Conservation (phyloP, 2,113 vertebrate genomes). For the Mixornis gularis region DNA sequence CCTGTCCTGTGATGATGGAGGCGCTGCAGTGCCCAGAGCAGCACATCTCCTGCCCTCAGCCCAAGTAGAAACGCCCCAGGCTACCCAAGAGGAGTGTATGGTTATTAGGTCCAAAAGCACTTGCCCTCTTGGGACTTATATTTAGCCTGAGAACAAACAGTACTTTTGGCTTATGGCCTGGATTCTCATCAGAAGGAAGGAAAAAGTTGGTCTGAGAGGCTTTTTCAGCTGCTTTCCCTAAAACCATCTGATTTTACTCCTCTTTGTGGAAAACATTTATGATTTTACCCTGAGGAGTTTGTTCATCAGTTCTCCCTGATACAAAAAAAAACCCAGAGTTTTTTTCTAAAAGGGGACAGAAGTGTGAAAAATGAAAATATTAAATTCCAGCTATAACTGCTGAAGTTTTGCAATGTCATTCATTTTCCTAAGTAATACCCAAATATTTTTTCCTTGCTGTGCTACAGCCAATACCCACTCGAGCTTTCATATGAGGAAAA, state of each 20-base stretch:
- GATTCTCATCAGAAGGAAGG: background rate
- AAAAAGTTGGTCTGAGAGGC: background rate
- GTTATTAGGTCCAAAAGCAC: background rate
- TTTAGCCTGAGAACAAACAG: constrained; percentile 18
- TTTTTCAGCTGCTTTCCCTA: background rate
- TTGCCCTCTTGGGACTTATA: background rate
- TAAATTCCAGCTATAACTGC: constrained; percentile 32
- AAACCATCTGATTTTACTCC: background rate
- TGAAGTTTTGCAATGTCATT: constrained; percentile 29
- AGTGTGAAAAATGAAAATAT: background rate
- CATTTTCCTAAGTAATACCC: constrained; percentile 9
- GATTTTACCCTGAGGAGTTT: background rate
- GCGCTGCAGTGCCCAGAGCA: background rate
- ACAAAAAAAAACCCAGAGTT: fast-evolving
- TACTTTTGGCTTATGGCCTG: background rate
- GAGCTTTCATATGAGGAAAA: background rate
- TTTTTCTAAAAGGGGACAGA: background rate
- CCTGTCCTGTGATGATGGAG: background rate
- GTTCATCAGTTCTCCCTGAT: background rate
- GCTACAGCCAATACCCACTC: background rate
- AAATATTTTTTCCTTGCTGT: background rate
- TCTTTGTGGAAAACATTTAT: background rate
- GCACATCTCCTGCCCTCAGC: background rate
- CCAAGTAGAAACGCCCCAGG: fast-evolving
- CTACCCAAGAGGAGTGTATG: fast-evolving